Base-by-base conservation (phyloP, 2,888 invertebrate species). In the Drosophila gaucha region DNA sequence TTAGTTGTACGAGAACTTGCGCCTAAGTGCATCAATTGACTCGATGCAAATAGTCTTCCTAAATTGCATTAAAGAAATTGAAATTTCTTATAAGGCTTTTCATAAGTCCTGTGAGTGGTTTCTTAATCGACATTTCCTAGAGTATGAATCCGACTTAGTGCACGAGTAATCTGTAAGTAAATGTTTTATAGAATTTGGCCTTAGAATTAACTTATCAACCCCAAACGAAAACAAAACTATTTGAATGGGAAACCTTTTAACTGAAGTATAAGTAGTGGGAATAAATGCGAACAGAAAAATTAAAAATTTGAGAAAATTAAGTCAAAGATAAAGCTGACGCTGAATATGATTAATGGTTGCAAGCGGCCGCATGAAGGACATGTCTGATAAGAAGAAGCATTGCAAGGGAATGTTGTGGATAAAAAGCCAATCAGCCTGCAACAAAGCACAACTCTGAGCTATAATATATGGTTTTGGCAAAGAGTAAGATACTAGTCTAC, bases 11-110 rank as follows among this genome's bases (percentile, higher is more conserved):
- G 50, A 65, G 65, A 74, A 55, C 50, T 65, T 73, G 54, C 39
- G 75, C 55, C 46, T 83, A 65, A 79, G 86, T 86, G 86, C 80
- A 86, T 63, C 67, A 83, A 83, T 86, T 86, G 77, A 75, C 56
- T 75, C 55, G 49, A 51, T 59, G 59, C 60, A 55, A 66, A 66
- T 55, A 63, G 50, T 36, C 41, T 44, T 41, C 22, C 60, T 28
- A 59, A 78, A 69, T 82, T 82, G 60, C 70, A 78, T 82, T 78
- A 46, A 78, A 57, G 49, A 73, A 78, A 78, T 68, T 78, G 64
- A 59, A 62, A 51, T 44, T 50, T 58, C 44, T 30, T 31, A 43
- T 16, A 8, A 38, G 38, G 14, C 10, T 10, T 2, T 14, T 14
- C 18, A 33, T 16, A 8, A n/a, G 31, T 38, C 16, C 4, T 26